A percentile compares a stretch with the other conserved stretches of the same genome.
These are phyloP conservation scores for Automeris io DNA, from an alignment of 2,888 invertebrate genomes.

Conservation along the genomic window DNA sequence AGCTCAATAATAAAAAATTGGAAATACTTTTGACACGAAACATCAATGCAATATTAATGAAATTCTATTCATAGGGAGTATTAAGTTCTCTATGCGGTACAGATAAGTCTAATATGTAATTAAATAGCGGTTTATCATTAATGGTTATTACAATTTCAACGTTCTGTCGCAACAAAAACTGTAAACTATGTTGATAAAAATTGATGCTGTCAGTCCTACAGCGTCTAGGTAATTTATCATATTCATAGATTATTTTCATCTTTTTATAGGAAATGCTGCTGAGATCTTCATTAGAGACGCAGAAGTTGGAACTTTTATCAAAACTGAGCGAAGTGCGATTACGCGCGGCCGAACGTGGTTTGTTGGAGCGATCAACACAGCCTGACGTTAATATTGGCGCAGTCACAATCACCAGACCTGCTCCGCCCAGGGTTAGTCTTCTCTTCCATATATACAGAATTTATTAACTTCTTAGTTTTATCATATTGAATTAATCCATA, in stretches of 20 bases:
- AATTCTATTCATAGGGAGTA: no score
- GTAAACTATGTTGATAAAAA: neutral
- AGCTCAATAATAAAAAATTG: no score
- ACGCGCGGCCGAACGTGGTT: slow-evolving; percentile 91
- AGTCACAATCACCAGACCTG: slow-evolving; percentile 32
- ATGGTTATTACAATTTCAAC: neutral
- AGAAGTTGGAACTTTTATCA: slow-evolving; percentile 94
- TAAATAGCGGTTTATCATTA: neutral
- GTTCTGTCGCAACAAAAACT: neutral
- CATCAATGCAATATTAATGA: no score
- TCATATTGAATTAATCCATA: no score
- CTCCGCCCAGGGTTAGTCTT: slow-evolving; percentile 60
- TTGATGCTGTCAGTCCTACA: neutral
- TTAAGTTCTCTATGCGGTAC: no score
- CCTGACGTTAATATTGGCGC: slow-evolving; percentile 33
- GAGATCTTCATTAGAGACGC: slow-evolving; percentile 93
- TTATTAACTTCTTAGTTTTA: neutral
- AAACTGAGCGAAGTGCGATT: slow-evolving; percentile 95
- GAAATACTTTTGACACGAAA: no score
- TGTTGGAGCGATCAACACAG: slow-evolving; percentile 81
- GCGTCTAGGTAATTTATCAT: no score
- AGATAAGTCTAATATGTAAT: no score
- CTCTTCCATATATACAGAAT: no score
- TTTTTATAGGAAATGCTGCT: slow-evolving; percentile 86
- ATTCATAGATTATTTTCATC: no score